phyloP scores from a whole-genome alignment of 2,113 vertebrate species.

The Galbula dea region DNA sequence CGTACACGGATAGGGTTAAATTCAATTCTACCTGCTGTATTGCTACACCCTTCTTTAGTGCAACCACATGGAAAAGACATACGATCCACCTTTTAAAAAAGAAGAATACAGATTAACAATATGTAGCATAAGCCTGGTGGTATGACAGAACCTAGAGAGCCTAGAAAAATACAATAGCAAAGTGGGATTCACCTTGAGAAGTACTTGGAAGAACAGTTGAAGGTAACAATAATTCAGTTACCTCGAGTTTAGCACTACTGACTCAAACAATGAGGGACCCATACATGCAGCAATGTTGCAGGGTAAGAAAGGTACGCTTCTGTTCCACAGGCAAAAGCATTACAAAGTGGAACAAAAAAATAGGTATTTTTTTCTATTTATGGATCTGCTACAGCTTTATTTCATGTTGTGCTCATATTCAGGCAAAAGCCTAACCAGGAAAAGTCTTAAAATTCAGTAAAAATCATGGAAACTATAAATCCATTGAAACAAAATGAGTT shows the following conservation, averaged over 20 bases:
- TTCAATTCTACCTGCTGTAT: slow-evolving; percentile 94
- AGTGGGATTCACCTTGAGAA: background rate
- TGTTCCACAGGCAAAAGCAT: background rate
- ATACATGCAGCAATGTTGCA: background rate
- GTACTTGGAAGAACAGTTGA: background rate
- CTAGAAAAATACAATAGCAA: background rate
- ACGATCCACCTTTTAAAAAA: slow-evolving; percentile 88
- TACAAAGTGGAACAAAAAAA: background rate
- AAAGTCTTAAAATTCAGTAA: background rate
- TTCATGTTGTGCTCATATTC: background rate
- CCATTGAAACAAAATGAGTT: background rate
- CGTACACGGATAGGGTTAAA: slow-evolving; percentile 99
- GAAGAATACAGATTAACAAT: slow-evolving; percentile 62
- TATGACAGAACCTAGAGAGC: background rate
- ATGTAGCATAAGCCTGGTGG: background rate
- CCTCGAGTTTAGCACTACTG: background rate
- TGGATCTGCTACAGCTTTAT: background rate
- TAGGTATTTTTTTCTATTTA: background rate
- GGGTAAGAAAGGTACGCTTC: background rate
- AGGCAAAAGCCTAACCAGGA: background rate
- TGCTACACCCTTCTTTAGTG: slow-evolving; percentile 97
- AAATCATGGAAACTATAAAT: background rate
- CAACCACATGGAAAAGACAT: slow-evolving; percentile 99
- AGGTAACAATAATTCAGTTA: background rate
- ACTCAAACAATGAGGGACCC: background rate